Conservation (phyloP, 2,113 vertebrate species). For the Loxodonta africana region DNA sequence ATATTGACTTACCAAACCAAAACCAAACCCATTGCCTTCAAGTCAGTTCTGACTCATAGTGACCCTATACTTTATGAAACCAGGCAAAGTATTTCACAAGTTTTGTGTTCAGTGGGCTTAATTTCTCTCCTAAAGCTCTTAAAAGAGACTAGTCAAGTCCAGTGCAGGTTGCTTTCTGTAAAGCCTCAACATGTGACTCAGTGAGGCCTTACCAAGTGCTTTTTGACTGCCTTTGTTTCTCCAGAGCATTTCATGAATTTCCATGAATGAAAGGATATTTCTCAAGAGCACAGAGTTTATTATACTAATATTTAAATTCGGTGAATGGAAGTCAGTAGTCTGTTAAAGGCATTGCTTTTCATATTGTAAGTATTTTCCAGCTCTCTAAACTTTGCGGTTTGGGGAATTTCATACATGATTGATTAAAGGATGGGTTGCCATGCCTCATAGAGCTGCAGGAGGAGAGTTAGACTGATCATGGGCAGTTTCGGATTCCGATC, state of each 20-base stretch:
- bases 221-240: not conserved
- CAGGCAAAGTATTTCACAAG: slow-evolving; percentile 10
- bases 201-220: not conserved
- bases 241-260: not conserved
- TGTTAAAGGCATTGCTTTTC: not conserved
- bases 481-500: not conserved
- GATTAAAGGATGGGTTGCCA: not conserved
- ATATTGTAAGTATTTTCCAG: not conserved
- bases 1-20: not conserved
- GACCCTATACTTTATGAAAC: not conserved
- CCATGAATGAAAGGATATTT: not conserved
- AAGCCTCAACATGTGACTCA: not conserved
- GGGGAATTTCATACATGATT: not conserved
- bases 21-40: no score
- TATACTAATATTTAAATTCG: not conserved
- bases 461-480: not conserved
- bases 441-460: not conserved
- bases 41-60: no score
- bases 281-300: not conserved
- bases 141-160: not conserved
- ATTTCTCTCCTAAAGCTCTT: slow-evolving; percentile 8
- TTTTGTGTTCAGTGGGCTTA: slow-evolving; percentile 14
- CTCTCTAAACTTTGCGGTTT: not conserved
- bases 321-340: not conserved
- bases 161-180: not conserved